Percentiles rank a stretch among this genome's conserved stretches.
Conservation (phyloP, 2,113 vertebrate species). For the Erythrocebus patas region DNA sequence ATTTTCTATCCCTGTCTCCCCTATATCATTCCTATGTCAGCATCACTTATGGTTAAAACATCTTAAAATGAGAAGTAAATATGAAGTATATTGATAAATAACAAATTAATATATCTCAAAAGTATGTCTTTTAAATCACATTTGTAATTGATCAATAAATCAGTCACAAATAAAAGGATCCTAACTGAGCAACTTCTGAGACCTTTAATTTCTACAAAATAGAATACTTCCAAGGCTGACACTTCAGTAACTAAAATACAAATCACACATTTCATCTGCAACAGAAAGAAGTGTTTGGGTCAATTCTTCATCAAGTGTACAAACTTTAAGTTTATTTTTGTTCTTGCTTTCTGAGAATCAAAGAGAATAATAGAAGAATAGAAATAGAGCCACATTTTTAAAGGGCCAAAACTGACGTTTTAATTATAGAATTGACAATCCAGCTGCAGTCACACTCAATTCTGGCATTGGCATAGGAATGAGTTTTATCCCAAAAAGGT, state of each 20-base stretch:
- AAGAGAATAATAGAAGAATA: constrained; percentile 9
- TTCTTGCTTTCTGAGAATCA: constrained; percentile 27
- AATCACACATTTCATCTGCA: background rate
- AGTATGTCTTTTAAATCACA: constrained; percentile 7
- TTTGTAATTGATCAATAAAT: background rate
- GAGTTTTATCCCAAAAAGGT: background rate
- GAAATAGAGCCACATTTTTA: background rate
- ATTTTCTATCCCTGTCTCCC: background rate
- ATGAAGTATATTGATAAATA: background rate
- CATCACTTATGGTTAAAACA: background rate
- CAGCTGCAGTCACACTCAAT: background rate
- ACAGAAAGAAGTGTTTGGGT: background rate
- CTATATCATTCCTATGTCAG: background rate
- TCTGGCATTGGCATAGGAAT: background rate
- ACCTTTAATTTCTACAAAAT: constrained; percentile 3
- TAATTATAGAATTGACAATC: background rate
- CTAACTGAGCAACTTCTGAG: background rate
- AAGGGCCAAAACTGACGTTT: background rate
- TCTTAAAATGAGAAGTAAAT: background rate
- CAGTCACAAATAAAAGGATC: background rate
- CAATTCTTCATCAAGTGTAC: background rate
- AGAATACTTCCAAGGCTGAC: background rate
- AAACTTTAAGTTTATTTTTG: constrained; percentile 20
- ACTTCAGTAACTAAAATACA: background rate
- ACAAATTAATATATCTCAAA: background rate